Base-by-base conservation (phyloP, 2,888 invertebrate species). In the Slavum lentiscoides region DNA sequence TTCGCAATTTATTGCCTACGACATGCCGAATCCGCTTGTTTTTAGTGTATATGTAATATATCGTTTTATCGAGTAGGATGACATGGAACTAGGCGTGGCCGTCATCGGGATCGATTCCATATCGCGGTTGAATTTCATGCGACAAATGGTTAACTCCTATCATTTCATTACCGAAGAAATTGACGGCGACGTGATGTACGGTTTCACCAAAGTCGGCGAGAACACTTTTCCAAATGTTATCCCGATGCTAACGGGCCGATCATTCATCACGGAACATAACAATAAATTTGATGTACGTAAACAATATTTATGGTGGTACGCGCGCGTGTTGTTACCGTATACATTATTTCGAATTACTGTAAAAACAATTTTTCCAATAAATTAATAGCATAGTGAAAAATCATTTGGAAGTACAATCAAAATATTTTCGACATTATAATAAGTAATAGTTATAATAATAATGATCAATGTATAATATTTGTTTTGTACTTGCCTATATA, bases 211-310 rank as follows among this genome's bases (percentile, higher is more conserved):
- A 84, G 87, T 89, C n/a, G 89, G 88, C 2, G 89, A 88, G 83
- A 89, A 89, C 83, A 89, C 89, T 0, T 88, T 87, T 83, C 88
- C 88, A 0, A 89, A 89, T 83, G 85, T 89, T 58, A 85, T 88
- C 11, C 87, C 89, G 0, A 84, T 89, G 84, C 85, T 88, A 2
- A 85, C 86, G 3, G 88, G 88, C 6, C 74, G 83, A 21, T 80
- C 83, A 1, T 62, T 82, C 8, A 76, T 82, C 15, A 68, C 69
- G 2, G 68, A 82, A 9, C 82, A 74, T 6, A 74, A 73, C 11
- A 70, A 83, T 72, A 66, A 66, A 19, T 83, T 82, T 66, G 77
- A 83, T 81, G 82, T 81, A 74, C 53, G 49, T 21, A 68, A 83
- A 86, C 86, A 23, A 53, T 67, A 68, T 49, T 2, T 30, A 68